Evolutionary conservation across 2,888 invertebrate species (phyloP).

Genomic region (Tanytarsus gracilentus): DNA sequence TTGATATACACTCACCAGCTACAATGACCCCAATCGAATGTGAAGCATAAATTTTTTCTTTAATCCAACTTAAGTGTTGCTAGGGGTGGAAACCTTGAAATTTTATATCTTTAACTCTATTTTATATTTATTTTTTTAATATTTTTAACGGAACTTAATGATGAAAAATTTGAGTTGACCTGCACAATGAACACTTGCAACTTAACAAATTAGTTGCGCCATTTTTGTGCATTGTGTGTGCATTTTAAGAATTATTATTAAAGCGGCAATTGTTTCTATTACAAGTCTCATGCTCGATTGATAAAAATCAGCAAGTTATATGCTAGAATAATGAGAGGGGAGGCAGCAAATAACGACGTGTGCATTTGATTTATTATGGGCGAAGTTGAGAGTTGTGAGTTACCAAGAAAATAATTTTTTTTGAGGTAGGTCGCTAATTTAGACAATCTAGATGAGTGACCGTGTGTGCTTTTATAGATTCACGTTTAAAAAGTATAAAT

Average conservation of each 20-base stretch:
- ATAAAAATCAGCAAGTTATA: slow-evolving; percentile 1
- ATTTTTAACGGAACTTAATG: too few species aligned
- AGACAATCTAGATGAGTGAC: background rate
- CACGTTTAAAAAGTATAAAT: background rate
- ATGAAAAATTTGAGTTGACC: too few species aligned
- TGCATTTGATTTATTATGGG: too few species aligned
- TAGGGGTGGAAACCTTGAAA: too few species aligned
- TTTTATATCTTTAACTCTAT: background rate
- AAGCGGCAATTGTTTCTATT: slow-evolving; percentile 4
- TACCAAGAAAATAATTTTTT: background rate
- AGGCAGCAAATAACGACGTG: too few species aligned
- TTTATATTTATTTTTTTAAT: background rate
- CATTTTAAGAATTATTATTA: background rate
- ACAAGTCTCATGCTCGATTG: background rate
- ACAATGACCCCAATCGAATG: too few species aligned
- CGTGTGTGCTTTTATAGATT: background rate
- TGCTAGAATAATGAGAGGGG: too few species aligned
- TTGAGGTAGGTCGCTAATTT: background rate
- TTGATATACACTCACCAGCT: too few species aligned
- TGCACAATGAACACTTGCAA: background rate
- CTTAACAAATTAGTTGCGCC: slow-evolving; percentile 1
- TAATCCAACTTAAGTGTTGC: too few species aligned
- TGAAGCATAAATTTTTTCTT: too few species aligned
- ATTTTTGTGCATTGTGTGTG: background rate
- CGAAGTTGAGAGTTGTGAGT: too few species aligned